Evolutionary conservation across 37 sponge, comb jelly and placozoan genomes (phyloP), one percentile per base, ranked within the genome.

Genomic region (Hexactinellida sp.): DNA sequence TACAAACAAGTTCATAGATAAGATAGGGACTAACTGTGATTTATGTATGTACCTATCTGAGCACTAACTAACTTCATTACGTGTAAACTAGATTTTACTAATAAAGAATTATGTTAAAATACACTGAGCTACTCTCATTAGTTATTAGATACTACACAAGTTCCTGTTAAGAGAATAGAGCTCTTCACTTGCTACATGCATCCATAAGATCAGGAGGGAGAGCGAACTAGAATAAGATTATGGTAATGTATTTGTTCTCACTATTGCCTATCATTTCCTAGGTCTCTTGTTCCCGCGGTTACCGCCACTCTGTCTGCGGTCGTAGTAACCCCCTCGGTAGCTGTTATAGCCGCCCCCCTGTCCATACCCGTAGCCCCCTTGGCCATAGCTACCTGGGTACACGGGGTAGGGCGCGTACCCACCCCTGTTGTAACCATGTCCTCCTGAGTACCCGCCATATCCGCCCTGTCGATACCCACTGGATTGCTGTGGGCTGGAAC

Each of bases 211-310:
- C 76, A 63, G 34, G 21, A 63, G 76, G 30, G 76, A n/a, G 30
- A 63, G 76, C 76, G 30, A 63, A 63, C 76, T 63, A 63, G 76
- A 63, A 63, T 63, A 63, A 63, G 3, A 10, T 63, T 63, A 63
- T 10, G 5, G 21, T 25, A 10, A n/a, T 63, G 30, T 63, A 25
- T 5, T 63, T 10, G 3, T 3, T 28, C 3, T 7, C 13, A 23
- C 76, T 63, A 63, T n/a, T 63, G n/a, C n/a, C n/a, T n/a, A n/a
- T n/a, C n/a, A 63, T 28, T 63, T 63, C 34, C 76, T 63, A 63
- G 76, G 28, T 63, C 76, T 23, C 34, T 63, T 63, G 13, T 63
- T 63, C 3, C 76, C 30, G 5, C 76, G 76, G 76, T 63, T 63
- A 3, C 76, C 76, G 5, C 76, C 76, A 63, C 76, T 63, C 21